These are phyloP conservation scores for Bradypodion pumilum DNA, from an alignment of 2,797 vertebrate species.

Conservation along the genomic window DNA sequence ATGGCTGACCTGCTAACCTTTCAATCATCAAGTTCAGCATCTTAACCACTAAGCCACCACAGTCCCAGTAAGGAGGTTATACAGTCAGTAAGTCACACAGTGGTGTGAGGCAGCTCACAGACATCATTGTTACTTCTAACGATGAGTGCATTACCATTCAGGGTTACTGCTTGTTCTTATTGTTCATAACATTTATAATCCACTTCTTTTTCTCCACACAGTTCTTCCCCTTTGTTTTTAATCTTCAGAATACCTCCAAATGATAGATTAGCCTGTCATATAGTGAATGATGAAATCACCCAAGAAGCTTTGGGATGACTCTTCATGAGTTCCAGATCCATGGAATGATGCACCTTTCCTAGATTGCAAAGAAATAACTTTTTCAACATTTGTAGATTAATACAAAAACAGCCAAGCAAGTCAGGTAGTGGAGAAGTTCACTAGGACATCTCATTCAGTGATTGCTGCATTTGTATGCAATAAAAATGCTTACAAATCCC, in stretches of 20 bases:
- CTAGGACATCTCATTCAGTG: not conserved
- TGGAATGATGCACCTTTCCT: not conserved
- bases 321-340: not conserved
- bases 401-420: not conserved
- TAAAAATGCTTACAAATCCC: not conserved
- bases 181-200: not conserved
- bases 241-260: not conserved
- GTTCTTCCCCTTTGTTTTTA: not conserved
- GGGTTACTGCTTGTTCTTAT: not conserved
- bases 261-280: not conserved
- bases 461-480: not conserved
- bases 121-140: conserved; percentile 47
- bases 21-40: too few species aligned
- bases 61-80: too few species aligned
- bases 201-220: not conserved
- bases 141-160: not conserved
- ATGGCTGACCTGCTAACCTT: too few species aligned
- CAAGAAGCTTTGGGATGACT: not conserved
- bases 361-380: not conserved
- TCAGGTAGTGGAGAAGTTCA: not conserved
- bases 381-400: not conserved
- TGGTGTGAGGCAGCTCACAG: conserved; percentile 21
- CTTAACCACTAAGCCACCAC: too few species aligned
- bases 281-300: too few species aligned
- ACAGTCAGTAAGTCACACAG: too few species aligned